Base-by-base conservation (phyloP, 2,797 vertebrate genomes). In the Megalops cyprinoides region DNA sequence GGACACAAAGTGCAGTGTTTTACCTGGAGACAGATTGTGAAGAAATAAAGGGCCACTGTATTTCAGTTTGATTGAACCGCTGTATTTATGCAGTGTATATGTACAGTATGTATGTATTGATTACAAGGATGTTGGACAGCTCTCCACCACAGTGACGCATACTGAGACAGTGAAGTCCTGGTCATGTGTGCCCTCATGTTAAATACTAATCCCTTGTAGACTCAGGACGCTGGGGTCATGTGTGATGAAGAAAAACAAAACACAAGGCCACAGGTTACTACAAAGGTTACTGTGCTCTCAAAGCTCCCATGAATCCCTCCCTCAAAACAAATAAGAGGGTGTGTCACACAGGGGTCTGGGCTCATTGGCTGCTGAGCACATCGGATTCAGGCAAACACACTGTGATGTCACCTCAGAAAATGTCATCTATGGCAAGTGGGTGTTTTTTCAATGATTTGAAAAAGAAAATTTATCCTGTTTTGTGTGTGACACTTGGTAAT, bases 161-260 rank as follows among this genome's bases (percentile, higher is more conserved):
- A 12, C 15, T 46, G 31, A 4, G 6, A 49, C 15, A 49, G 31
- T 3, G 34, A 39, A 49, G 74, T 56, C 8, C 34, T 25, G 18
- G 20, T 48, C 14, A 14, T 28, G 48, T 34, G 34, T n/a, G 20
- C n/a, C 8, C 15, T 44, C 8, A 69, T 48, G 67, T 82, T 91
- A 92, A 91, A 92, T 88, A 90, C 84, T 92, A 91, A 93, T 88
- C 86, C 82, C n/a, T 76, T 76, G 46, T 74, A 82, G 89, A 88
- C 87, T 83, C 90, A 80, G 56, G 79, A 89, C 89, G 90, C 87
- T 90, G 87, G 87, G 89, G 86, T 87, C 86, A 79, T 87, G 86
- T 89, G 87, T 78, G 73, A 83, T 83, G 60, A 85, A 90, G 89
- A 90, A 90, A 89, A 89, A 90, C 86, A 86, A 81, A 85, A 83